Conservation (phyloP, 2,113 vertebrate species). For the Nerophis lumbriciformis region DNA sequence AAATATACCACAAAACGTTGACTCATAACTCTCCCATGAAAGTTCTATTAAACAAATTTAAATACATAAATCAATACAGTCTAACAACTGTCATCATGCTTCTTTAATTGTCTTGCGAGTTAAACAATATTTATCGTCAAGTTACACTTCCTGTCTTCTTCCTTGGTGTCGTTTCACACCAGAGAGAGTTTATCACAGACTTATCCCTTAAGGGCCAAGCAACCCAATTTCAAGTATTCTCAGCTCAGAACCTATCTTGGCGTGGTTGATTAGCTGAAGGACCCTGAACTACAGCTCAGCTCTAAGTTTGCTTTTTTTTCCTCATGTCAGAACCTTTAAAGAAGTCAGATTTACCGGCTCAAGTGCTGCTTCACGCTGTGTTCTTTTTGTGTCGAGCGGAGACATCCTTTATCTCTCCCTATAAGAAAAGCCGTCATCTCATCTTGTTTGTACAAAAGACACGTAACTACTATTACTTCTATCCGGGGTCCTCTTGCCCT, state of each 20-base stretch:
- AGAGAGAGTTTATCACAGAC: constrained; percentile 48
- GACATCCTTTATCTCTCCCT: constrained; percentile 18
- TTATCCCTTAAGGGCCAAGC: constrained; percentile 38
- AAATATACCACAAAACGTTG: constrained; percentile 22
- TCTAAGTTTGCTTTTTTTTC: constrained; percentile 12
- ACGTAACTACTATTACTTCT: not conserved
- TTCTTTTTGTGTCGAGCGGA: constrained; percentile 28
- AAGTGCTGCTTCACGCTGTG: constrained; percentile 44
- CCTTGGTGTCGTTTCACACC: constrained; percentile 23
- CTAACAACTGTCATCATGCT: constrained; percentile 15
- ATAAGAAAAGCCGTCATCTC: constrained; percentile 29
- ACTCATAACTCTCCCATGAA: constrained; percentile 17
- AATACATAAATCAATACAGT: not conserved
- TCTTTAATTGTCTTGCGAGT: constrained; percentile 42
- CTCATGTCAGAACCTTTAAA: constrained; percentile 20
- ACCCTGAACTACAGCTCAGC: constrained; percentile 25
- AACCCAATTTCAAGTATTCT: constrained; percentile 48
- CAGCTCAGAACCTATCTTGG: constrained; percentile 27
- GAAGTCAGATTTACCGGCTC: constrained; percentile 29
- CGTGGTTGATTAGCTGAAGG: constrained; percentile 15
- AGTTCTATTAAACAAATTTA: constrained; percentile 5
- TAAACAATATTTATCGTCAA: constrained; percentile 20
- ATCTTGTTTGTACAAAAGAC: constrained; percentile 7
- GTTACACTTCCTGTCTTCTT: constrained; percentile 28
- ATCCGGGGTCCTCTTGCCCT: too few species aligned